Percentiles rank a stretch among this genome's conserved stretches.
phyloP scores from a whole-genome alignment of 2,797 vertebrate species.

The Tadarida brasiliensis region DNA sequence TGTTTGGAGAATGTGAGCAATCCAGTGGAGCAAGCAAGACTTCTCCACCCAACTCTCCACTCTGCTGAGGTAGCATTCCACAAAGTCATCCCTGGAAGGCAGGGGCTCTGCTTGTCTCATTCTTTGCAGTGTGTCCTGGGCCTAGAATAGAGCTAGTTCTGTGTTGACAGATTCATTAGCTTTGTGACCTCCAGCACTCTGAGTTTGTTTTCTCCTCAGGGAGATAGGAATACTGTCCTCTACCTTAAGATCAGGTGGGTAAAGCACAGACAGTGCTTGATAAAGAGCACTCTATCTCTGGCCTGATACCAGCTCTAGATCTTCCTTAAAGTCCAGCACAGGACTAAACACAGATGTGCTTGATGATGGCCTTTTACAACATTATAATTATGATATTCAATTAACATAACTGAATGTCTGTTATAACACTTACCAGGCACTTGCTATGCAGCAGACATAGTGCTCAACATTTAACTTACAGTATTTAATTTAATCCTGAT shows the following conservation, averaged over 20 bases:
- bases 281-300: not conserved
- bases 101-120: not conserved
- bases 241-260: not conserved
- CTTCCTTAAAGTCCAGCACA: conserved; percentile 25
- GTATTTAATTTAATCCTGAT: conserved; percentile 73
- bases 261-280: not conserved
- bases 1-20: conserved; percentile 49
- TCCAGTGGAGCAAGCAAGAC: not conserved
- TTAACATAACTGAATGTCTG: conserved; percentile 70
- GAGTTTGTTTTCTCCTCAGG: conserved; percentile 1
- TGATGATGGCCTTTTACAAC: conserved; percentile 58
- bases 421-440: conserved; percentile 64
- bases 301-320: conserved; percentile 2
- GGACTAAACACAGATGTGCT: conserved; percentile 56
- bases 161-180: not conserved
- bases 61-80: conserved; percentile 55
- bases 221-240: not conserved
- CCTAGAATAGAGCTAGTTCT: not conserved
- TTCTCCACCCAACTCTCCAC: not conserved
- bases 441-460: conserved; percentile 65
- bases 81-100: not conserved
- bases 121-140: not conserved
- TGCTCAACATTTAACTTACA: conserved; percentile 67
- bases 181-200: conserved; percentile 3
- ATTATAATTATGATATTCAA: conserved; percentile 68